Conservation (phyloP, 2,888 invertebrate genomes). For the Drosophila nigritarsus region DNA sequence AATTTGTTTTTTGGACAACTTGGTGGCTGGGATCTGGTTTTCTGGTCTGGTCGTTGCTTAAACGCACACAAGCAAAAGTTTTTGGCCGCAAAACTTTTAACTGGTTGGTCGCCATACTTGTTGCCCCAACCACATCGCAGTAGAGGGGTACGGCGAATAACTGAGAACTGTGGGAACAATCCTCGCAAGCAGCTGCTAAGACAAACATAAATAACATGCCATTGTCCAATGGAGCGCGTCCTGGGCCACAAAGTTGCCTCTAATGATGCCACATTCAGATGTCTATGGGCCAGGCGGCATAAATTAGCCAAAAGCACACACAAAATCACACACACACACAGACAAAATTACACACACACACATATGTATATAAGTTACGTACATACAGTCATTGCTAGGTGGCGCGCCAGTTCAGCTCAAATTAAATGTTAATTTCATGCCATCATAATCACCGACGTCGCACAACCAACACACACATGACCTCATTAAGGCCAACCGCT, state of each 20-base stretch:
- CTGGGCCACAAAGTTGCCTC: slow-evolving; percentile 74
- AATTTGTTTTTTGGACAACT: slow-evolving; percentile 65
- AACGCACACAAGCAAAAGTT: slow-evolving; percentile 78
- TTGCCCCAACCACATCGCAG: slow-evolving; percentile 32
- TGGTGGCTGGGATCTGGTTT: slow-evolving; percentile 43
- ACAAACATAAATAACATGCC: slow-evolving; percentile 80
- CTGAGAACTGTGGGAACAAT: slow-evolving; percentile 33
- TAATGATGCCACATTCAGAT: slow-evolving; percentile 79
- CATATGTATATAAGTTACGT: neutral
- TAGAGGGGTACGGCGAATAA: slow-evolving; percentile 1
- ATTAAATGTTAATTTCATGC: slow-evolving; percentile 81
- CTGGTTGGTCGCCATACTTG: slow-evolving; percentile 68
- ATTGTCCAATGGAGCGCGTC: slow-evolving; percentile 73
- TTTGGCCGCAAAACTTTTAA: slow-evolving; percentile 68
- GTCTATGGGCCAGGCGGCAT: slow-evolving; percentile 60
- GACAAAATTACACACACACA: slow-evolving; percentile 12
- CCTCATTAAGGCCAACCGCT: slow-evolving; percentile 76
- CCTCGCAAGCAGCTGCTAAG: slow-evolving; percentile 71
- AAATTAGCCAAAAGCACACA: slow-evolving; percentile 68
- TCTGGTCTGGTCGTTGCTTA: slow-evolving; percentile 68
- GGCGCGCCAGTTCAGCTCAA: slow-evolving; percentile 70
- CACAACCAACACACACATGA: slow-evolving; percentile 67
- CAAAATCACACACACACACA: slow-evolving; percentile 18
- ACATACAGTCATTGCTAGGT: slow-evolving; percentile 56
- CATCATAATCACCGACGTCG: slow-evolving; percentile 78